These are phyloP conservation scores for Acropternis orthonyx DNA, from an alignment of 2,797 vertebrate species.

Conservation along the genomic window DNA sequence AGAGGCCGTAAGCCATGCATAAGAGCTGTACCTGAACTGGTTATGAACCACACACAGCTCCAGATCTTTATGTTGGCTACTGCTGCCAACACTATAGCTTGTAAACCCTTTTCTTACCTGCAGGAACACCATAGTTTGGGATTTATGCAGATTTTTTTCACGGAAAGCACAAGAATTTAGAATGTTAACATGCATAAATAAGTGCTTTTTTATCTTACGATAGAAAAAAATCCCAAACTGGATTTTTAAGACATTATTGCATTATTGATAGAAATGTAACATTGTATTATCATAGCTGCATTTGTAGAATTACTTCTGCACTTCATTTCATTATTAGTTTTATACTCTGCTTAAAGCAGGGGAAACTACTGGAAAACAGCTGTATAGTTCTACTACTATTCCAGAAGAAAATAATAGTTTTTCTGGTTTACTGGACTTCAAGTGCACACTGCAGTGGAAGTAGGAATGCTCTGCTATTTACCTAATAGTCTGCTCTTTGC, in stretches of 20 bases:
- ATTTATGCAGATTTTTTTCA: background rate
- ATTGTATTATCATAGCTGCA: background rate
- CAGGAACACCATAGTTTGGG: background rate
- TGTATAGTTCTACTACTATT: background rate
- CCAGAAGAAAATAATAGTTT: background rate
- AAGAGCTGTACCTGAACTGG: background rate
- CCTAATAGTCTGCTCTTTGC: background rate
- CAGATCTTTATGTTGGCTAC: background rate
- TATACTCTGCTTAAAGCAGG: background rate
- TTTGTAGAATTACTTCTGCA: background rate
- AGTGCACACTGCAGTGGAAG: fast-evolving
- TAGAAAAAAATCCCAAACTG: background rate
- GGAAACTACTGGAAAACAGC: background rate
- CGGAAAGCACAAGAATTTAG: background rate
- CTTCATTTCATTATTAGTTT: background rate
- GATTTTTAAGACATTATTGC: background rate
- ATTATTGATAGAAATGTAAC: background rate
- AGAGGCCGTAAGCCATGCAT: background rate
- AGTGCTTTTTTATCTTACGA: background rate
- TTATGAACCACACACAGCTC: background rate
- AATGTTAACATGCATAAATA: background rate
- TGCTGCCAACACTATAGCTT: background rate
- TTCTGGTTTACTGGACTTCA: background rate
- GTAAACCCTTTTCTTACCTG: background rate
- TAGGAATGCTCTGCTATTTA: background rate